Evolutionary conservation across 1,140 invertebrate genomes (phyloP).

Genomic region (Trissolcus basalis): DNA sequence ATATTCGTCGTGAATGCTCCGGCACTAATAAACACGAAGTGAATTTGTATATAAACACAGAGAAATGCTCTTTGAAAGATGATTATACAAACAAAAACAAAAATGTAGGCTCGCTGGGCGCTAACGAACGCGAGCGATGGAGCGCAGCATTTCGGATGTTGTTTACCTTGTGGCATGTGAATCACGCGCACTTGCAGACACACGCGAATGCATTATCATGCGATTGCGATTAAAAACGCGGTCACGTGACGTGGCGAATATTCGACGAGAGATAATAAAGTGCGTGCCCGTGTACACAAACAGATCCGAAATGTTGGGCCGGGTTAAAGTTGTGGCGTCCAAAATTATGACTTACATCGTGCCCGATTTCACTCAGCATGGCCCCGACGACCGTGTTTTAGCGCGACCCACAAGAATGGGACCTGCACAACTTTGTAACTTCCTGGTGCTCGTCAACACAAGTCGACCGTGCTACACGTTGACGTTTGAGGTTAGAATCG

Average conservation of each 20-base stretch:
- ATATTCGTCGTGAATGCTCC: too few species aligned
- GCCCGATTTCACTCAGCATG: neutral
- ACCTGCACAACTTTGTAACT: neutral
- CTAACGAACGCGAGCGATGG: too few species aligned
- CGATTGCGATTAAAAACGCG: slow-evolving; percentile 7
- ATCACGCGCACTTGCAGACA: neutral
- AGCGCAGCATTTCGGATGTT: neutral
- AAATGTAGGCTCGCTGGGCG: too few species aligned
- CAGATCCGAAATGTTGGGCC: neutral
- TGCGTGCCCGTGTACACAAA: neutral
- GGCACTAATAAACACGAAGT: too few species aligned
- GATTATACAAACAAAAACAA: neutral
- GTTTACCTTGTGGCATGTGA: slow-evolving; percentile 9
- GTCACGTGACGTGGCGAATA: slow-evolving; percentile 8
- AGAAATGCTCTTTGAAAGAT: too few species aligned
- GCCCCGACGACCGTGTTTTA: neutral
- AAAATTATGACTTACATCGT: slow-evolving; percentile 16
- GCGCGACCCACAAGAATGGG: too few species aligned
- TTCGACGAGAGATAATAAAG: neutral
- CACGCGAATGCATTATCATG: slow-evolving; percentile 17
- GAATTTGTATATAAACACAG: too few species aligned
- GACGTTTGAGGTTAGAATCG: slow-evolving; percentile 73
- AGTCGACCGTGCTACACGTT: slow-evolving; percentile 42
- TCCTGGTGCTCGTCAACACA: slow-evolving; percentile 40
- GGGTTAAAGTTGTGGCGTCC: neutral